These are phyloP conservation scores for Octodonta nipae DNA, from an alignment of 2,888 invertebrate species.

Conservation along the genomic window DNA sequence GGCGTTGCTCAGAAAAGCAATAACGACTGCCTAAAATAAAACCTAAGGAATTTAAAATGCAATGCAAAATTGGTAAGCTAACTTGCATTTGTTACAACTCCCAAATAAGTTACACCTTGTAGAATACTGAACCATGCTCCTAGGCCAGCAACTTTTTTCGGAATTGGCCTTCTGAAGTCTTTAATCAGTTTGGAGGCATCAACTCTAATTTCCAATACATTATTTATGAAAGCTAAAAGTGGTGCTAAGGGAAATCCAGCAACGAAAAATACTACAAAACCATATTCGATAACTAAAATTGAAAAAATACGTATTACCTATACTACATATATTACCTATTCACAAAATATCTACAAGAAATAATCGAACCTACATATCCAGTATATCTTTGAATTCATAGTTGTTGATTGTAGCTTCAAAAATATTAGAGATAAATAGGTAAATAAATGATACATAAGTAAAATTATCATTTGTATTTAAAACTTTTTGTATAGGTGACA, in stretches of 20 bases:
- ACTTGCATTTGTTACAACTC: conserved; percentile 28
- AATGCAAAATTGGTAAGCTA: no score
- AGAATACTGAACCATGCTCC: conserved; percentile 29
- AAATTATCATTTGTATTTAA: no score
- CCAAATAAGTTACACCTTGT: conserved; percentile 24
- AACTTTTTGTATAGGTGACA: no score
- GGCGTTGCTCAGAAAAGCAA: no score
- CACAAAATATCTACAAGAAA: no score
- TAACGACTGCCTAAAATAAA: no score
- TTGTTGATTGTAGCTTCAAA: no score
- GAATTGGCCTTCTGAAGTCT: conserved; percentile 23
- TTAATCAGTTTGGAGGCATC: conserved; percentile 23
- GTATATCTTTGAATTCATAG: no score
- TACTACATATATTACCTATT: background rate
- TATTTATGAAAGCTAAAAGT: conserved; percentile 48
- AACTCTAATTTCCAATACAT: conserved; percentile 43
- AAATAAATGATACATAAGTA: no score
- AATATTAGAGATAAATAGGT: no score
- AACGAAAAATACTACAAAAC: conserved; percentile 52
- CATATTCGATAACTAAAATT: conserved; percentile 47
- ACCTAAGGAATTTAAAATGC: no score
- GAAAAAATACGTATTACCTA: conserved; percentile 2
- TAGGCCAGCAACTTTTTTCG: conserved; percentile 18
- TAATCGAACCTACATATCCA: no score
- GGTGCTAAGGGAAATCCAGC: conserved; percentile 55